Conservation (phyloP, 2,113 vertebrate genomes). For the Muntiacus reevesi region DNA sequence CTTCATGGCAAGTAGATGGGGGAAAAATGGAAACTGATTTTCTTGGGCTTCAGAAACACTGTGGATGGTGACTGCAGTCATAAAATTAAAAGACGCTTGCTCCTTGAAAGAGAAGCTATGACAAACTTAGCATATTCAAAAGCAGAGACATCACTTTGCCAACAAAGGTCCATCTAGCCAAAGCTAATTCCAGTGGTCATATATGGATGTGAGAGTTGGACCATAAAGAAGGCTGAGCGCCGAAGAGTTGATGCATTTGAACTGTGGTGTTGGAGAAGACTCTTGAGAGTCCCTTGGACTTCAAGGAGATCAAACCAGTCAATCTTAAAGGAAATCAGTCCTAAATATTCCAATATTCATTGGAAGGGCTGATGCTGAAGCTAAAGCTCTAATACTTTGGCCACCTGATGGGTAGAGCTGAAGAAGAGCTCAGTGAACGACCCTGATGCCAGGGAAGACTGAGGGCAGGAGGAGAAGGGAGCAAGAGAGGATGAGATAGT, state of each 20-base stretch:
- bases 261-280: not conserved
- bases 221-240: not conserved
- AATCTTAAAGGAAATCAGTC: not conserved
- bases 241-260: not conserved
- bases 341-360: not conserved
- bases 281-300: not conserved
- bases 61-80: not conserved
- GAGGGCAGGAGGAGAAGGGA: not conserved
- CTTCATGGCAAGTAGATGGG: not conserved
- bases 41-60: not conserved
- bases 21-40: not conserved
- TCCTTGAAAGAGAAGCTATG: not conserved
- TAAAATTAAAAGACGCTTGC: not conserved
- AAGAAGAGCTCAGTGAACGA: not conserved
- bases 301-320: not conserved
- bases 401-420: not conserved
- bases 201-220: not conserved
- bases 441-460: not conserved
- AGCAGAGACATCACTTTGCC: not conserved
- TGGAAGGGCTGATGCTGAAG: not conserved
- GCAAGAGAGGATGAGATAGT: not conserved
- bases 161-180: not conserved
- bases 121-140: not conserved
- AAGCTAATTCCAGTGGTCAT: not conserved
- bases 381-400: not conserved